Percentiles rank a stretch among this genome's conserved stretches.
Conservation (phyloP, 2,888 invertebrate species). For the Bugula neritina region DNA sequence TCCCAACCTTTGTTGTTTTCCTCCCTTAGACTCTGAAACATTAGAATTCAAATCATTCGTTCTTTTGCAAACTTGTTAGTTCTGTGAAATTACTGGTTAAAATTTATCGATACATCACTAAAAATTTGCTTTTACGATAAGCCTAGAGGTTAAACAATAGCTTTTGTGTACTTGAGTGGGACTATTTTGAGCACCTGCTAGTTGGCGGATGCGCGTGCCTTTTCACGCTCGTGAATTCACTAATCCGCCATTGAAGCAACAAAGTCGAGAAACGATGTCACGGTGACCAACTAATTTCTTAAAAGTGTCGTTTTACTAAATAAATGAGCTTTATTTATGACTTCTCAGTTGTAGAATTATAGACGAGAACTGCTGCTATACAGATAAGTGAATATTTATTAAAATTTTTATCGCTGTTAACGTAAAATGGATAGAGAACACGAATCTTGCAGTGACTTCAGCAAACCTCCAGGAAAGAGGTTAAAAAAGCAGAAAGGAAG, state of each 20-base stretch:
- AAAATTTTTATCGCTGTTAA: background rate
- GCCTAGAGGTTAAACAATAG: too few species aligned
- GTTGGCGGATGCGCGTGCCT: slow-evolving; percentile 14
- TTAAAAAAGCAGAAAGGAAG: background rate
- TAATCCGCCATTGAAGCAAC: slow-evolving; percentile 23
- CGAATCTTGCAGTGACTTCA: background rate
- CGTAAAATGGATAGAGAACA: slow-evolving; percentile 17
- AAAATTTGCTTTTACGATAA: too few species aligned
- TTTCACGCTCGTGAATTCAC: background rate
- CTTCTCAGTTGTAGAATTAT: background rate
- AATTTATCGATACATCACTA: too few species aligned
- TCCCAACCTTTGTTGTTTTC: too few species aligned
- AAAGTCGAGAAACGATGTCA: background rate
- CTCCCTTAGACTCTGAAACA: too few species aligned
- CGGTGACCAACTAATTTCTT: background rate
- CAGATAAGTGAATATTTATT: too few species aligned
- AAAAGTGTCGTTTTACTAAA: background rate
- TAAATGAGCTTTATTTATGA: background rate
- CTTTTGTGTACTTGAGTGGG: too few species aligned
- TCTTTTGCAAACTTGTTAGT: too few species aligned
- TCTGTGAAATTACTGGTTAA: too few species aligned
- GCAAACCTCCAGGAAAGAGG: background rate
- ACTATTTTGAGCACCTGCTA: slow-evolving; percentile 22
- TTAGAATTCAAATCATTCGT: too few species aligned
- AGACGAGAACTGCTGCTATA: background rate